Conservation (phyloP, 2,797 vertebrate genomes). For the Poliocrania exsul region DNA sequence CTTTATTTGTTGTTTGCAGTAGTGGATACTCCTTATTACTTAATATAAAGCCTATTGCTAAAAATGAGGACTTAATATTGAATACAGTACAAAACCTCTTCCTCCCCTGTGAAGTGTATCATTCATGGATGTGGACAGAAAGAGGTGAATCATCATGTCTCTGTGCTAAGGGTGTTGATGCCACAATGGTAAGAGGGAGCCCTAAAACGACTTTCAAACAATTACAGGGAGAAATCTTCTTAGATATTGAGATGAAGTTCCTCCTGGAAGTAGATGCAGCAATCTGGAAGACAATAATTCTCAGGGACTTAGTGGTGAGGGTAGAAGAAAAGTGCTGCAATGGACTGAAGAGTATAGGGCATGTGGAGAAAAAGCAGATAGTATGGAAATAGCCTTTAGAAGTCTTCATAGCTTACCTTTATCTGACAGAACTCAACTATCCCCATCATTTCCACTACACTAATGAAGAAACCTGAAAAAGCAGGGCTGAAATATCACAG, state of each 20-base stretch:
- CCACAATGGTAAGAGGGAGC: neutral
- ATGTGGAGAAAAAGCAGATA: neutral
- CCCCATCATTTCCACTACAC: neutral
- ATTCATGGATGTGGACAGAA: neutral
- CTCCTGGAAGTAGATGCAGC: neutral
- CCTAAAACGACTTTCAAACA: neutral
- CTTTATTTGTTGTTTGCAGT: neutral
- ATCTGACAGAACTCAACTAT: neutral
- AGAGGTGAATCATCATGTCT: neutral
- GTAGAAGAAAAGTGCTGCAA: neutral
- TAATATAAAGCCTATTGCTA: neutral
- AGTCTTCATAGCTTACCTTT: neutral
- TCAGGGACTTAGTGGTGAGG: neutral
- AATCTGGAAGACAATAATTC: neutral
- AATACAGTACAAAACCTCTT: neutral
- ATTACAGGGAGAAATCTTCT: neutral
- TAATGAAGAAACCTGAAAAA: neutral
- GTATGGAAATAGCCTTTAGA: neutral
- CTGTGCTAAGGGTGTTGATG: neutral
- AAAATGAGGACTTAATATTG: neutral
- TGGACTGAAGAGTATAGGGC: neutral
- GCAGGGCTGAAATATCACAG: neutral
- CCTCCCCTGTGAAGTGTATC: neutral
- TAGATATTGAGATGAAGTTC: neutral
- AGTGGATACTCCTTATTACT: neutral